phyloP scores from a whole-genome alignment of 1,140 invertebrate species.

The Elysia chlorotica region DNA sequence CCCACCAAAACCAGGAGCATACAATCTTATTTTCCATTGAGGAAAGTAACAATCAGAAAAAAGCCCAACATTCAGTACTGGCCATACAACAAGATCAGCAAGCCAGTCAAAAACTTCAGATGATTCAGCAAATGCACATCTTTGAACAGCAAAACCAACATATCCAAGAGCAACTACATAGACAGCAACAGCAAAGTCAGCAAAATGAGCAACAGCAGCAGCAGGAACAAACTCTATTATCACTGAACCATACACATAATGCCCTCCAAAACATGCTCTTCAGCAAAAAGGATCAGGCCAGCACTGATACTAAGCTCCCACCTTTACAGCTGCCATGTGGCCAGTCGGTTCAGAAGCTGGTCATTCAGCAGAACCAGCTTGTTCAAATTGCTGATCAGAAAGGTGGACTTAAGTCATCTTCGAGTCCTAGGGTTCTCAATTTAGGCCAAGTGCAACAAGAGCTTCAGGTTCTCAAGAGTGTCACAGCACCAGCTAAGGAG shows the following conservation, averaged over 20 bases:
- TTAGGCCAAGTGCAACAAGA: constrained; percentile 5
- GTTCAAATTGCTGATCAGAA: background rate
- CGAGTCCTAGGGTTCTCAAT: background rate
- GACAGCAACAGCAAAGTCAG: background rate
- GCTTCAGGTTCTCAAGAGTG: constrained; percentile 5
- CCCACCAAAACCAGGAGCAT: background rate
- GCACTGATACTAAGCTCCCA: background rate
- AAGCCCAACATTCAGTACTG: background rate
- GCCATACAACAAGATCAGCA: background rate
- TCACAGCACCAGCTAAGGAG: background rate
- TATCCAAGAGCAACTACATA: background rate
- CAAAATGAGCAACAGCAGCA: background rate
- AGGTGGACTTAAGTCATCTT: background rate
- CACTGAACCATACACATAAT: background rate
- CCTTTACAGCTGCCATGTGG: background rate
- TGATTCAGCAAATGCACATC: background rate
- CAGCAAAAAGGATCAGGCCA: background rate
- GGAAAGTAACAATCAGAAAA: background rate
- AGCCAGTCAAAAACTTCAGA: background rate
- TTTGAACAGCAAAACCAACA: background rate
- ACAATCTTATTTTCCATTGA: background rate
- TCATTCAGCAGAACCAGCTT: background rate
- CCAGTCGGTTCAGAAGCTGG: background rate
- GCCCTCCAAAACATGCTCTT: background rate
- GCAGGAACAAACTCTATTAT: background rate